Percentiles rank a stretch among this genome's conserved stretches.
Conservation (phyloP, 2,888 invertebrate genomes). For the Cremastinae sp. region DNA sequence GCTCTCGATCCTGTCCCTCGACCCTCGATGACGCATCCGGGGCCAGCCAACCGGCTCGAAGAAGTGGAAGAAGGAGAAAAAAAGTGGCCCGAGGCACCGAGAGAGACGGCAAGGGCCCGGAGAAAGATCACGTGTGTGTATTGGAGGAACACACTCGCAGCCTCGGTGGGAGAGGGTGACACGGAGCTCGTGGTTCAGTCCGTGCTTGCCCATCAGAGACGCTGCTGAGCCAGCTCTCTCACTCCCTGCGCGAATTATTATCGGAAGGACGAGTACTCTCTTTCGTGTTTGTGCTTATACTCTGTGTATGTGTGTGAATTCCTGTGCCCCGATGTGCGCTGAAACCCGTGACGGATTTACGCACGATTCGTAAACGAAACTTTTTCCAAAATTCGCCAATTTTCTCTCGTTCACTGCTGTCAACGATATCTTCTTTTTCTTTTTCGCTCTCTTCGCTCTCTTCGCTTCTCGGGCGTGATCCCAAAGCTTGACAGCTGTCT, state of each 20-base stretch:
- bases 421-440: no score
- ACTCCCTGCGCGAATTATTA: constrained; percentile 41
- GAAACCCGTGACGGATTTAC: no score
- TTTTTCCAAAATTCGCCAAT: no score
- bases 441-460: no score
- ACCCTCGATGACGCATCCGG: constrained; percentile 66
- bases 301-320: constrained; percentile 22
- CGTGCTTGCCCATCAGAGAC: constrained; percentile 80
- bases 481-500: constrained; percentile 8
- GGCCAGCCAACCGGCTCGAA: constrained; percentile 59
- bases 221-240: constrained; percentile 66
- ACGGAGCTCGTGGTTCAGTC: constrained; percentile 77
- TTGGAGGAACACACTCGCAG: constrained; percentile 67
- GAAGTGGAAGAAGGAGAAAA: constrained; percentile 55
- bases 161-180: constrained; percentile 75
- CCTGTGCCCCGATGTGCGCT: constrained; percentile 14
- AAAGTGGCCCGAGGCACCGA: constrained; percentile 61
- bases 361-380: no score
- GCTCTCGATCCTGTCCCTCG: constrained; percentile 61
- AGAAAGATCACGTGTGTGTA: constrained; percentile 56
- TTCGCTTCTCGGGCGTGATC: no score
- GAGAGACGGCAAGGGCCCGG: constrained; percentile 63
- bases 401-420: no score
- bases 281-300: constrained; percentile 30
- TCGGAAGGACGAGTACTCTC: constrained; percentile 38